Evolutionary conservation across 2,113 vertebrate species (phyloP).

Genomic region (Rattus rattus): DNA sequence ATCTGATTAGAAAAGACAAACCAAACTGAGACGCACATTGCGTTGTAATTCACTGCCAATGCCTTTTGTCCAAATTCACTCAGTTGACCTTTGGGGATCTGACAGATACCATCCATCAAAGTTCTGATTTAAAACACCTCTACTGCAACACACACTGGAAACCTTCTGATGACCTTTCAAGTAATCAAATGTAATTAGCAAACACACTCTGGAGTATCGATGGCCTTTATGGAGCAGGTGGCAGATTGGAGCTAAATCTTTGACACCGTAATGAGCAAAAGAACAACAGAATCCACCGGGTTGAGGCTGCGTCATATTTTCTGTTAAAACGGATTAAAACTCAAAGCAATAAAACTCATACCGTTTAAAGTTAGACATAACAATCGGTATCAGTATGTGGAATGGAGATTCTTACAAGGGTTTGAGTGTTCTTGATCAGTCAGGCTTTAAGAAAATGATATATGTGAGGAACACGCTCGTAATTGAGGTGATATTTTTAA

Average conservation of each 20-base stretch:
- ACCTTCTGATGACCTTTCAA: slow-evolving; percentile 75
- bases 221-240: slow-evolving; percentile 74
- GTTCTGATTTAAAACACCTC: slow-evolving; percentile 55
- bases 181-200: slow-evolving; percentile 77
- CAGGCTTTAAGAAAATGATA: not conserved
- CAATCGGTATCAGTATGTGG: not conserved
- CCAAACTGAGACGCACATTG: slow-evolving; percentile 10
- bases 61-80: slow-evolving; percentile 26
- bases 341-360: not conserved
- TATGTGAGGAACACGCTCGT: not conserved
- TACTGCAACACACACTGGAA: slow-evolving; percentile 55
- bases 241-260: slow-evolving; percentile 63
- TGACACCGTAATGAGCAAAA: slow-evolving; percentile 60
- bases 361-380: not conserved
- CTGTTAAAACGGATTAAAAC: slow-evolving; percentile 52
- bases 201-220: slow-evolving; percentile 60
- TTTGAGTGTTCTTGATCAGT: not conserved
- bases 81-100: slow-evolving; percentile 44
- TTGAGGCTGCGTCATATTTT: slow-evolving; percentile 44
- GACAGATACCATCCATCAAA: slow-evolving; percentile 51
- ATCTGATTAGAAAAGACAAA: not conserved
- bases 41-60: slow-evolving; percentile 6
- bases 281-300: slow-evolving; percentile 57
- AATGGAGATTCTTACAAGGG: not conserved
- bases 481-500: not conserved